Base-by-base conservation (phyloP, 2,888 invertebrate genomes). In the Lysandra coridon region DNA sequence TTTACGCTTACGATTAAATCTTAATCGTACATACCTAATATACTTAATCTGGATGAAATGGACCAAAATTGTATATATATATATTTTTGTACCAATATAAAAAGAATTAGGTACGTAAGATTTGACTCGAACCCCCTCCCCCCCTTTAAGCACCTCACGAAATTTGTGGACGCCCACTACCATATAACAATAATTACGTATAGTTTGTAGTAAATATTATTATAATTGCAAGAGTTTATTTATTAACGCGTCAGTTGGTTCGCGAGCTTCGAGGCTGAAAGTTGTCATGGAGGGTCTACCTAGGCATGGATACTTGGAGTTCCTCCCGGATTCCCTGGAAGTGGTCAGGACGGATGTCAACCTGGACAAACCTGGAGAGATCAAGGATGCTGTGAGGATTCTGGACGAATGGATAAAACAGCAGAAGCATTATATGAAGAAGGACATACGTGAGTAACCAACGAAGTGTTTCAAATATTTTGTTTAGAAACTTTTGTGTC, bases 321-420 rank as follows among this genome's bases (percentile, higher is more conserved):
- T 74, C 40, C 74, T 23, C 44, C 44, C n/a, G 23, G 23, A 44
- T 74, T 44, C 74, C 23, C 74, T 74, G 74, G 74, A 74, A 23
- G 44, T 44, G 74, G 74, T 44, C n/a, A 37, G 74, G 23, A 40
- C 44, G 74, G 44, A 74, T 44, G 74, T 74, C 3, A 10, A n/a
- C 74, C 44, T 74, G 74, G 74, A 44, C 44, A 40, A n/a, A 10
- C 44, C 74, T n/a, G 74, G 44, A 23, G 74, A 74, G 44, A 17
- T 74, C 40, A 1, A 12, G 44, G 74, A 40, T 40, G 74, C 74
- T 44, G 74, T 74, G 44, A 44, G 44, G 74, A 44, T 74, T 23
- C 44, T 74, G n/a, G 23, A n/a, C 10, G 44, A 74, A n/a, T 74
- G 44, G 74, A 23, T 74, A 23, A 74, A 74, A 6, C 74, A 74